These are phyloP conservation scores for Kobus ellipsiprymnus DNA, from an alignment of 2,113 vertebrate species.

Conservation along the genomic window DNA sequence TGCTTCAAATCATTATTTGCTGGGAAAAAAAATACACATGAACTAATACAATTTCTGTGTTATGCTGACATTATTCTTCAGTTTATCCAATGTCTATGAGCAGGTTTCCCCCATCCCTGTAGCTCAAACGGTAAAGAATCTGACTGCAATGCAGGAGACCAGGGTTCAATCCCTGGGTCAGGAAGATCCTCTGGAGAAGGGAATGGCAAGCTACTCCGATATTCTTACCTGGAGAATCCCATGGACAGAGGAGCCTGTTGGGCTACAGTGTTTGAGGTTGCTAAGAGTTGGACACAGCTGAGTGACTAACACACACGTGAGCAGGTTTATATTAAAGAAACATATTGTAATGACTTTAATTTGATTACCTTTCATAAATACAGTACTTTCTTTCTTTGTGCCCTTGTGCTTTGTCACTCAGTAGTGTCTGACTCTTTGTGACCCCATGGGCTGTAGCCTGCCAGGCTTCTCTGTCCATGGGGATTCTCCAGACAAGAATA, in stretches of 20 bases:
- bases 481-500: neutral
- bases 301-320: neutral
- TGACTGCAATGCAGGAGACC: neutral
- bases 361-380: neutral
- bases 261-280: neutral
- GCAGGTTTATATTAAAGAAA: neutral
- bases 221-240: neutral
- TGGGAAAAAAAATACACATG: neutral
- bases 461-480: neutral
- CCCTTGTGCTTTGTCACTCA: neutral
- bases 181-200: neutral
- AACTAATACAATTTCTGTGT: neutral
- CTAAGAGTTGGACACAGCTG: neutral
- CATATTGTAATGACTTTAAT: neutral
- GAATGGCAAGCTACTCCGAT: neutral
- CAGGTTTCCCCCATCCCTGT: neutral
- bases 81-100: neutral
- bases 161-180: neutral
- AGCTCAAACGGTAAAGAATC: neutral
- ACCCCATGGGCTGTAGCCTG: neutral
- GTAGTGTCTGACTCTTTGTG: neutral
- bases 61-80: neutral
- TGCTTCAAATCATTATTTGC: neutral
- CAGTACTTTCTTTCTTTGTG: neutral
- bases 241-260: fast-evolving